A percentile compares a stretch with the other conserved stretches of the same genome.
These are phyloP conservation scores for Crossaster papposus DNA, from an alignment of 53 echinoderm and acorn worm genomes.

Conservation along the genomic window DNA sequence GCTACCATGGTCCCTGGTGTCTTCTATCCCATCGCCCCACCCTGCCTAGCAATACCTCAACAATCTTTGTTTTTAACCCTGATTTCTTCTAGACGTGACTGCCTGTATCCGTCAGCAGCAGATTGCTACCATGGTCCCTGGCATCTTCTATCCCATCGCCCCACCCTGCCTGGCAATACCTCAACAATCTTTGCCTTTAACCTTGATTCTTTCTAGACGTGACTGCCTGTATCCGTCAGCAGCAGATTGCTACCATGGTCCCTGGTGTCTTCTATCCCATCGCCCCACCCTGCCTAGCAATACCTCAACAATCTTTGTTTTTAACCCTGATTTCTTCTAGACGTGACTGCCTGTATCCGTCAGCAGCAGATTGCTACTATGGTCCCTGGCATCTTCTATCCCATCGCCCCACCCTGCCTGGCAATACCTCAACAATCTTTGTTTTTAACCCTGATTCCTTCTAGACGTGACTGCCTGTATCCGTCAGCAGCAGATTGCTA, in stretches of 20 bases:
- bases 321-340: background rate
- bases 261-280: constrained; percentile 70
- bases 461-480: constrained; percentile 62
- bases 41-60: too few relatives aligned
- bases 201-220: constrained; percentile 15
- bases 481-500: constrained; percentile 68
- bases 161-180: too few relatives aligned
- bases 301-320: background rate
- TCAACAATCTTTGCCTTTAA: background rate
- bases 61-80: background rate
- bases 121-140: constrained; percentile 63
- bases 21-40: too few relatives aligned
- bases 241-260: constrained; percentile 61
- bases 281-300: too few relatives aligned
- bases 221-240: constrained; percentile 68
- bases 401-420: background rate
- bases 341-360: constrained; percentile 63
- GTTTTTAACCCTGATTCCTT: background rate
- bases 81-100: constrained; percentile 30
- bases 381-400: constrained; percentile 66
- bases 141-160: constrained; percentile 69
- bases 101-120: constrained; percentile 70
- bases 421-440: background rate
- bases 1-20: too few relatives aligned
- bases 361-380: constrained; percentile 65